Percentiles rank a stretch among this genome's conserved stretches.
Conservation (phyloP, 2,113 vertebrate genomes). For the Plecotus auritus region DNA sequence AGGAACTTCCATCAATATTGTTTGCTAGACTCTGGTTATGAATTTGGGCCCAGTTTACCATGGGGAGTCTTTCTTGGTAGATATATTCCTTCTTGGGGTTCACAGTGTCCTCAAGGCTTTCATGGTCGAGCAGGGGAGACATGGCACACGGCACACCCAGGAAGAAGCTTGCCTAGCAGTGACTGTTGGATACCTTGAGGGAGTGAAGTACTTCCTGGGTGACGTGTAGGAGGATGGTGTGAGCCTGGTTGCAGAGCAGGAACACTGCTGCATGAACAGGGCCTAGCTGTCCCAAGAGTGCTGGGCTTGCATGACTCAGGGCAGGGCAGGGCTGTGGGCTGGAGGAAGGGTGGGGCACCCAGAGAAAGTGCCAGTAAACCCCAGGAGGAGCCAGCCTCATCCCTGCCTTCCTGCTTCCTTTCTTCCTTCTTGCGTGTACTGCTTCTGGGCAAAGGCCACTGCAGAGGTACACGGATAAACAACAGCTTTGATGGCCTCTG, state of each 20-base stretch:
- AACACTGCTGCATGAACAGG: neutral
- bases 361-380: neutral
- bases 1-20: neutral
- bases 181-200: neutral
- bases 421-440: neutral
- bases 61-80: neutral
- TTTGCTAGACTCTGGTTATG: neutral
- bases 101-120: neutral
- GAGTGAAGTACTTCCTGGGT: neutral
- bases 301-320: conserved; percentile 38
- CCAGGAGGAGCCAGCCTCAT: neutral
- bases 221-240: fast-evolving
- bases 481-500: neutral
- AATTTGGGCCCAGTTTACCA: neutral
- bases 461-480: neutral
- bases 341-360: conserved; percentile 37
- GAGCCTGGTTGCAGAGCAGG: neutral
- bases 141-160: neutral
- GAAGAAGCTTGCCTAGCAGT: neutral
- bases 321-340: conserved; percentile 22
- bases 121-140: neutral
- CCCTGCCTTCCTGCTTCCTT: conserved; percentile 2
- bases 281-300: neutral
- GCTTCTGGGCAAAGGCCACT: conserved; percentile 13
- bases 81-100: neutral